Percentiles rank a stretch among this genome's conserved stretches.
phyloP scores from a whole-genome alignment of 92 coral and sea anemone genomes.

The Epizoanthus fatuus region DNA sequence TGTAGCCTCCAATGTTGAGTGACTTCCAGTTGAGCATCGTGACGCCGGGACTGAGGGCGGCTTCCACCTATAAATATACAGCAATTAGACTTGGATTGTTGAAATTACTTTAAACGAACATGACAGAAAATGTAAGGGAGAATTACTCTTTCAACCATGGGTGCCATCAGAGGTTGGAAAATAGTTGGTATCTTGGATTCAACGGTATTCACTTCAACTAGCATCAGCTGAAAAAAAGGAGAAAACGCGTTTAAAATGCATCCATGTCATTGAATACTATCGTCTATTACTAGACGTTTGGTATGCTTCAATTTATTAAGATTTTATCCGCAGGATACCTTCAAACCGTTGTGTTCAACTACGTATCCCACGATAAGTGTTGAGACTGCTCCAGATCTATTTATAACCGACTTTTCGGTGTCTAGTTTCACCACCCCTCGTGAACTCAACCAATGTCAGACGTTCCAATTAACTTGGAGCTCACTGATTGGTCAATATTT shows the following conservation, averaged over 20 bases:
- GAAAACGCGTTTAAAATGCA: background rate
- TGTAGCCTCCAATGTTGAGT: slow-evolving; percentile 77
- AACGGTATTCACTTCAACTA: slow-evolving; percentile 74
- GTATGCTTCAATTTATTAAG: too few species aligned
- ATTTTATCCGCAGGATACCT: background rate
- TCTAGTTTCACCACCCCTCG: too few species aligned
- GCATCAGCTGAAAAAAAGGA: slow-evolving; percentile 74
- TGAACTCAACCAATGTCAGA: too few species aligned
- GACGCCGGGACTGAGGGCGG: slow-evolving; percentile 86
- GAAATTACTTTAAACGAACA: background rate
- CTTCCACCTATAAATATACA: slow-evolving; percentile 74
- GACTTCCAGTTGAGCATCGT: slow-evolving; percentile 94
- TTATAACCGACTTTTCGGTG: too few species aligned
- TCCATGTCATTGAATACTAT: background rate
- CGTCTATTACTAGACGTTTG: too few species aligned
- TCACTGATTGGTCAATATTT: too few species aligned
- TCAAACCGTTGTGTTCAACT: too few species aligned
- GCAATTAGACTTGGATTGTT: background rate
- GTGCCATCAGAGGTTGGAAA: slow-evolving; percentile 88
- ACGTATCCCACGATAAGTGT: too few species aligned
- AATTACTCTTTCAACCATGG: slow-evolving; percentile 87
- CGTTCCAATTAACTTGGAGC: too few species aligned
- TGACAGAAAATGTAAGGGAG: background rate
- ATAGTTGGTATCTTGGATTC: slow-evolving; percentile 84
- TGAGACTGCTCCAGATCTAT: too few species aligned